Evolutionary conservation across 2,888 invertebrate genomes (phyloP), one percentile per base, ranked within the genome.

Genomic region (Eulithis testata): DNA sequence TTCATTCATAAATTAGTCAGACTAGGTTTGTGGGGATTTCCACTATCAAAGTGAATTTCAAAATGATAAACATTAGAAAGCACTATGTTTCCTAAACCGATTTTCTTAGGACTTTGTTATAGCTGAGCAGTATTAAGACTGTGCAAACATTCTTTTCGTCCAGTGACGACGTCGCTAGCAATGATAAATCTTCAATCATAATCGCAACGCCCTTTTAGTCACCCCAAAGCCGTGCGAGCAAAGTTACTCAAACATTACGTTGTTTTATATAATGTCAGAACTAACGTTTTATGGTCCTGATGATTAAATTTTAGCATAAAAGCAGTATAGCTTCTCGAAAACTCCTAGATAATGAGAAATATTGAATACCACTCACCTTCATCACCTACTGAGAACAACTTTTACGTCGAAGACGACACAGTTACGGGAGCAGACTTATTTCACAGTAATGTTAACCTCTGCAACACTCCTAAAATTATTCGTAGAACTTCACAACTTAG

Each of bases 341-440:
- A 63, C 45, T 45, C 57, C 6, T 53, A 68, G 68, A 71, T 65
- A 70, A 11, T 54, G 51, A 40, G 53, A 70, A 69, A 65, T 68
- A 77, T 27, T 60, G 80, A 84, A 79, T 62, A 69, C 82, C 86
- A 90, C 92, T 91, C 84, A 91, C 91, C 91, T 85, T 87, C 84
- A 88, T 82, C 87, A 84, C 86, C 85, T 85, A 84, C 87, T 81
- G 86, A 87, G 90, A 86, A 87, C 85, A 85, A 87, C 85, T 87
- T 84, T 83, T 80, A 81, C 70, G 76, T 73, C 73, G 72, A 74
- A 76, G 72, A 69, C 71, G 78, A 73, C 83, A 85, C 87, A 80
- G 74, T 75, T 80, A 80, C 70, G 76, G 68, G 73, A 75, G 74
- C 69, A 74, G 75, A 70, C 61, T 69, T 74, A 78, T 78, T 76